Percentiles rank a stretch among this genome's conserved stretches.
These are phyloP conservation scores for Eutrigla gurnardus DNA, from an alignment of 2,797 vertebrate species.

Conservation along the genomic window DNA sequence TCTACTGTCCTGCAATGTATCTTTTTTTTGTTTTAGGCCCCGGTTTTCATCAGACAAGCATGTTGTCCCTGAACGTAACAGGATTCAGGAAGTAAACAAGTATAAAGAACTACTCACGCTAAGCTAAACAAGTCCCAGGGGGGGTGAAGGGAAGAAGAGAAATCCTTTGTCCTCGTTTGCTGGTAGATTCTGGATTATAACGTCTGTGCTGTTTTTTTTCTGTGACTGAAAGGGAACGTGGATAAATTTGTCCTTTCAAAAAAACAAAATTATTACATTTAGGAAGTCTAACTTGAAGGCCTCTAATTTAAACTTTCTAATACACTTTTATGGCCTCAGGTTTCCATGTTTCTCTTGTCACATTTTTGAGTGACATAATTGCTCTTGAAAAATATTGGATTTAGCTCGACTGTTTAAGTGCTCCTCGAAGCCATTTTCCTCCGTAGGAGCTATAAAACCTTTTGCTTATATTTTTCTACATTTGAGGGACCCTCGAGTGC, in stretches of 20 bases:
- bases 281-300: conserved; percentile 11
- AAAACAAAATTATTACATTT: too few species aligned
- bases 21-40: neutral
- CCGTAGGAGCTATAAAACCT: conserved; percentile 7
- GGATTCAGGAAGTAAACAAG: neutral
- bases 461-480: conserved; percentile 12
- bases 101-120: neutral
- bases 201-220: too few species aligned
- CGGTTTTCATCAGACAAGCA: neutral
- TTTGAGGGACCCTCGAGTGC: conserved; percentile 23
- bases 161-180: too few species aligned
- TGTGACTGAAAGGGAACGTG: too few species aligned
- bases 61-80: neutral
- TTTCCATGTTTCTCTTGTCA: neutral
- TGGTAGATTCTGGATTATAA: neutral
- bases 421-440: conserved; percentile 25
- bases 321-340: neutral
- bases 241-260: too few species aligned
- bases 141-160: too few species aligned
- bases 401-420: conserved; percentile 1
- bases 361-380: conserved; percentile 8
- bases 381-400: conserved; percentile 17
- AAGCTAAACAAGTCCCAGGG: neutral
- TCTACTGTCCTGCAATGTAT: neutral
- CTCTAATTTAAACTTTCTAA: conserved; percentile 6